Conservation (phyloP, 2,797 vertebrate genomes). For the Crenichthys baileyi region DNA sequence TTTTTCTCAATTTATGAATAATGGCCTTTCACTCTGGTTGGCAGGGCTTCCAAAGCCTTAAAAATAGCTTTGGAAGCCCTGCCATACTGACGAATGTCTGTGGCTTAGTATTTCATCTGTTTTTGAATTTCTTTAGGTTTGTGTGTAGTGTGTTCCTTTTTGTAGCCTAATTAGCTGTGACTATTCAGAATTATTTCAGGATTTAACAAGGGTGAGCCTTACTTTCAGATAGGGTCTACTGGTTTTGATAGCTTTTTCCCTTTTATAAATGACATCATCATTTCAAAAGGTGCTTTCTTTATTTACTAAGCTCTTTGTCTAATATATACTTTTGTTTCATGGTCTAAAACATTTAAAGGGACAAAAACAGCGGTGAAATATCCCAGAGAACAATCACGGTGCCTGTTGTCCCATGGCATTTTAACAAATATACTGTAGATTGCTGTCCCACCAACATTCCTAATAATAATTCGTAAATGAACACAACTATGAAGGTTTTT, state of each 20-base stretch:
- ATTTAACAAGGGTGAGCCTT: neutral
- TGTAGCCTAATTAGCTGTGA: neutral
- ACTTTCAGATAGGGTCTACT: neutral
- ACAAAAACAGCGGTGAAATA: slow-evolving; percentile 3
- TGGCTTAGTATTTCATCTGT: neutral
- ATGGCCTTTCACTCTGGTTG: neutral
- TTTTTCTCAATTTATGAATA: neutral
- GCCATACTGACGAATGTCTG: neutral
- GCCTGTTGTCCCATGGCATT: slow-evolving; percentile 36
- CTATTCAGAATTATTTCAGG: neutral
- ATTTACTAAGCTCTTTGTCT: neutral
- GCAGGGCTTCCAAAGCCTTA: neutral
- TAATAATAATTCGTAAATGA: slow-evolving; percentile 11
- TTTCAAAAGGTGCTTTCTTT: neutral
- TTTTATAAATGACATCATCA: neutral
- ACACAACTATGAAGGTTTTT: slow-evolving; percentile 18
- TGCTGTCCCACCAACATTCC: slow-evolving; percentile 26
- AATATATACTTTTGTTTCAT: neutral
- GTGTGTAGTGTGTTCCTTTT: neutral
- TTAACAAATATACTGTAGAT: slow-evolving; percentile 19
- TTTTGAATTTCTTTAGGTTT: neutral
- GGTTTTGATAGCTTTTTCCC: neutral
- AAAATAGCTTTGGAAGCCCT: neutral
- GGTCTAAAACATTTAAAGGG: neutral
- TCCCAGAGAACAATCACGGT: slow-evolving; percentile 18